These are phyloP conservation scores for Acrobasis repandana DNA, from an alignment of 2,888 invertebrate species.

Conservation along the genomic window DNA sequence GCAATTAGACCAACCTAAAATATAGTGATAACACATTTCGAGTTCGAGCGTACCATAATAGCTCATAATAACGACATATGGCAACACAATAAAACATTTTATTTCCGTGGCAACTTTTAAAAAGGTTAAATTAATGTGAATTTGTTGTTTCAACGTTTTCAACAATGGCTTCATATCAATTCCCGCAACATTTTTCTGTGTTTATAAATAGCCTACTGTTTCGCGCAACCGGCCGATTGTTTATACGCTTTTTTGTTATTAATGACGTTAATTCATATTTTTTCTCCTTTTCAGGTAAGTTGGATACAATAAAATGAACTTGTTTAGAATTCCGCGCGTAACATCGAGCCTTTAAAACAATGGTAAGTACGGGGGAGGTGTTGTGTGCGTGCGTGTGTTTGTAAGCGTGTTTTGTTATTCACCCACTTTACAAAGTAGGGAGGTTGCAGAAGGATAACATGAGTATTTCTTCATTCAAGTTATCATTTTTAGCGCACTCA, in stretches of 20 bases:
- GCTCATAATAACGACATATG: background rate
- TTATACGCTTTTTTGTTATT: slow-evolving; percentile 50
- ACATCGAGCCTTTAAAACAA: slow-evolving; percentile 49
- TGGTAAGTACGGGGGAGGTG: slow-evolving; percentile 32
- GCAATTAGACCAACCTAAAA: background rate
- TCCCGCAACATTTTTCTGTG: slow-evolving; percentile 36
- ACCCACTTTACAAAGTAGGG: background rate
- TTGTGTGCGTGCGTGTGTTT: slow-evolving; percentile 22
- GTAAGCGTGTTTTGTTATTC: slow-evolving; percentile 15
- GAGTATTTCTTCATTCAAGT: too few relatives aligned
- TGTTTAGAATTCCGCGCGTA: slow-evolving; percentile 52
- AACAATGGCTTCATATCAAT: slow-evolving; percentile 35
- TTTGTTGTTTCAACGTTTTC: slow-evolving; percentile 33
- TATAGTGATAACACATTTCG: background rate
- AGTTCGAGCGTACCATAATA: background rate
- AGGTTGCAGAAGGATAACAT: background rate
- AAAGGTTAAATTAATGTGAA: slow-evolving; percentile 30
- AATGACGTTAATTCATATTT: slow-evolving; percentile 53
- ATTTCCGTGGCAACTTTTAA: slow-evolving; percentile 5
- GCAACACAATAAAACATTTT: background rate
- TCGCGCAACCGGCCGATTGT: slow-evolving; percentile 50
- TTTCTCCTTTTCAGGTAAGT: slow-evolving; percentile 74
- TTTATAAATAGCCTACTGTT: slow-evolving; percentile 53
- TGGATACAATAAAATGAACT: slow-evolving; percentile 52
- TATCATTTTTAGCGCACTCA: too few relatives aligned